These are phyloP conservation scores for Otolemur garnettii DNA, from an alignment of 2,113 vertebrate species.

Conservation along the genomic window DNA sequence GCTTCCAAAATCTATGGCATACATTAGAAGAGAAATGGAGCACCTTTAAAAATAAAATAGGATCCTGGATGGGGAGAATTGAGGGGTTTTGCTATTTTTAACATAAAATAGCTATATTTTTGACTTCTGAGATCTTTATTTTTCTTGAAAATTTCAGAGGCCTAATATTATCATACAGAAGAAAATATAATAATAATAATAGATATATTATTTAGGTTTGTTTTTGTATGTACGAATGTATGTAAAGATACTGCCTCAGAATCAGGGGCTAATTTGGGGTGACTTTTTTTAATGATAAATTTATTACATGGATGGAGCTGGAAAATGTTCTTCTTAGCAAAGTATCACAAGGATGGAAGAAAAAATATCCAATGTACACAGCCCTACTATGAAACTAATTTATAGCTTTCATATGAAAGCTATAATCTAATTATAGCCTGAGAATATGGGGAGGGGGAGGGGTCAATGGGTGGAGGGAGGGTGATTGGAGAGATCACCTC, in stretches of 20 bases:
- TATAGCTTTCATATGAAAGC: too few species aligned
- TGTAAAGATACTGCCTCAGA: neutral
- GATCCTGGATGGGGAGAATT: neutral
- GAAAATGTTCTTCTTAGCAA: too few species aligned
- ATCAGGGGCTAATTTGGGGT: neutral
- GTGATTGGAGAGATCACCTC: too few species aligned
- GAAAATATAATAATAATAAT: neutral
- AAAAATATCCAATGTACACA: too few species aligned
- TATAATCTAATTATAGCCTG: too few species aligned
- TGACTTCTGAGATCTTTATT: neutral
- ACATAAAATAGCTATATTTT: neutral
- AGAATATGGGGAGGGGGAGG: too few species aligned
- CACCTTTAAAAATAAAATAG: slow-evolving; percentile 29
- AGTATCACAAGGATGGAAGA: too few species aligned
- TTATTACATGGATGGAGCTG: too few species aligned
- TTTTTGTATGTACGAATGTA: neutral
- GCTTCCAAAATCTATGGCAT: neutral
- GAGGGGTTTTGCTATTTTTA: neutral
- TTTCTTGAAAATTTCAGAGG: neutral
- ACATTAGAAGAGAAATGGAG: neutral
- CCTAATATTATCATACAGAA: neutral
- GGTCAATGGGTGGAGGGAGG: too few species aligned
- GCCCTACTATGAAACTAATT: too few species aligned
- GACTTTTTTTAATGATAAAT: neutral
- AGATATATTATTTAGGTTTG: neutral